phyloP scores from a whole-genome alignment of 2,797 vertebrate species.

The Cuniculus paca region DNA sequence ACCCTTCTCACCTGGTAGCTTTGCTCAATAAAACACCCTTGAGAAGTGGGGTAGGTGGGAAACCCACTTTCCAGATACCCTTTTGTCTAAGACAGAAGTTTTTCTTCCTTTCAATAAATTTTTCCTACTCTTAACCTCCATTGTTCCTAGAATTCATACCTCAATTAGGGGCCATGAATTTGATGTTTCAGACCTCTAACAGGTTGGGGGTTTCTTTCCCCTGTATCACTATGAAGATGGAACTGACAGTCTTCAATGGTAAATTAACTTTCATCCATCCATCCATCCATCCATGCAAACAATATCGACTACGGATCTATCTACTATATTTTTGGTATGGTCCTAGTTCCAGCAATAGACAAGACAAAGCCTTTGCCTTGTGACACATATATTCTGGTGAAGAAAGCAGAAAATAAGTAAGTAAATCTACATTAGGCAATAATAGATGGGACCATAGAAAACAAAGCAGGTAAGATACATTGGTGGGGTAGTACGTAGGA shows the following conservation, averaged over 20 bases:
- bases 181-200: too few relatives aligned
- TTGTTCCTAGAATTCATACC: neutral
- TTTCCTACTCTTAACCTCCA: neutral
- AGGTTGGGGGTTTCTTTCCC: too few relatives aligned
- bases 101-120: neutral
- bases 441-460: neutral
- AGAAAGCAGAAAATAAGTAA: neutral
- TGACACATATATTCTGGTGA: neutral
- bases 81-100: neutral
- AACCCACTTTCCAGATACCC: neutral
- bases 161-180: too few relatives aligned
- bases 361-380: neutral
- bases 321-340: neutral
- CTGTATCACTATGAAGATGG: too few relatives aligned
- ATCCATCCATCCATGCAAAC: neutral
- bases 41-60: neutral
- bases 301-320: neutral
- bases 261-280: neutral
- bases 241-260: neutral
- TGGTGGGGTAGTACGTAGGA: neutral
- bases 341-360: neutral
- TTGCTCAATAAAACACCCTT: neutral
- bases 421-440: neutral
- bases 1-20: neutral
- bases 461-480: neutral